Base-by-base conservation (phyloP, 2,797 vertebrate genomes). In the Artibeus jamaicensis region DNA sequence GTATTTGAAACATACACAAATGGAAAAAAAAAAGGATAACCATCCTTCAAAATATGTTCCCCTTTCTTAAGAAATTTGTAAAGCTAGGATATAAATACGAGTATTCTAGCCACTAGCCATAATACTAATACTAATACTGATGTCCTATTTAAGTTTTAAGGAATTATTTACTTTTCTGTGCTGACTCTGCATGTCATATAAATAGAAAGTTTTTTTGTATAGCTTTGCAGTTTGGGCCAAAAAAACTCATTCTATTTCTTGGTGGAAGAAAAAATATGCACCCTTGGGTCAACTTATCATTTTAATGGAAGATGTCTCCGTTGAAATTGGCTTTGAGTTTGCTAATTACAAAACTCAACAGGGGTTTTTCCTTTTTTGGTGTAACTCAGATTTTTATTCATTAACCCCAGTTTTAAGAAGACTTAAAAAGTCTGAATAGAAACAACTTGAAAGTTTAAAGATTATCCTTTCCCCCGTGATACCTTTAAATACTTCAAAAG, bases 331-430 rank as follows among this genome's bases (percentile, higher is more conserved):
- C 95, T 98, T 94, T 94, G 91, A 82, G 95, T 93, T 97, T 95
- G 92, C 94, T 98, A 97, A 98, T 98, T 98, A 98, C 11, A 10
- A 98, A 98, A 97, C 95, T 29, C 97, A 98, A 97, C 92, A 98
- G 97, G 91, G 97, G 97, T 86, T 98, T 98, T 94, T 10, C 32
- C 96, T 98, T 76, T 81, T 98, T 97, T 98, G 97, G 93, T 94
- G 29, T 97, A 97, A 94, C 89, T 98, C 62, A 88, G 92, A 97
- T 97, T 98, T 97, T 91, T 97, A 85, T 37, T 98, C 95, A 97
- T 97, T 96, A 97, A 97, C 96, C 97, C 89, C 93, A 89, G 93
- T 97, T 94, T 81, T 84, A 82, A 94, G 95, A 78, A 97, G 97
- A 98, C 96, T 97, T 96, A 88, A 55, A 93, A 86, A 97, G 50